phyloP scores from a whole-genome alignment of 2,113 vertebrate species.

The Mola mola region DNA sequence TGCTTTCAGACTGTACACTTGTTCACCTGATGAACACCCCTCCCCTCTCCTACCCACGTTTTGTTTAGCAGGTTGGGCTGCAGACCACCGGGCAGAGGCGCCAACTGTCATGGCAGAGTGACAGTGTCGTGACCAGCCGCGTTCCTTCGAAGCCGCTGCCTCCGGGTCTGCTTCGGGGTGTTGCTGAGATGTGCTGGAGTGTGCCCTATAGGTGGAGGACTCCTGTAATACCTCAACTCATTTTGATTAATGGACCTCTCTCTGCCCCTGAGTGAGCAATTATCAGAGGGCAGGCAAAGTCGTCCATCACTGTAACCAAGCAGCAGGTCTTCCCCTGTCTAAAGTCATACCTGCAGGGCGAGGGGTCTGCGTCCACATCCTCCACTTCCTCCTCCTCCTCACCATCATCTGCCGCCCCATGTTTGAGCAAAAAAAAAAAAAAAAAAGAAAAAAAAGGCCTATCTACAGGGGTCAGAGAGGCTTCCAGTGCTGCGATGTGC shows the following conservation, averaged over 20 bases:
- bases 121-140: constrained; percentile 46
- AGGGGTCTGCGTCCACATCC: constrained; percentile 39
- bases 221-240: constrained; percentile 71
- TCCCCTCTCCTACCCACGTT: constrained; percentile 5
- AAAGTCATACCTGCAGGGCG: constrained; percentile 68
- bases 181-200: constrained; percentile 43
- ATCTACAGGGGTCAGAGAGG: constrained; percentile 39
- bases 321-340: constrained; percentile 65
- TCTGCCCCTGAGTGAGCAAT: constrained; percentile 86
- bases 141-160: constrained; percentile 52
- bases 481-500: constrained; percentile 3
- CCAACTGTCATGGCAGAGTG: constrained; percentile 46
- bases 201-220: constrained; percentile 62
- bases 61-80: constrained; percentile 34
- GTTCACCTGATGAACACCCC: constrained; percentile 26
- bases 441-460: not conserved
- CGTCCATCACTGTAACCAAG: constrained; percentile 83
- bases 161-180: constrained; percentile 46
- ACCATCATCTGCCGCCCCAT: constrained; percentile 22
- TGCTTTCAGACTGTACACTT: not conserved
- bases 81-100: constrained; percentile 5
- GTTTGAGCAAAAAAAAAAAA: constrained; percentile 26
- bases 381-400: constrained; percentile 9
- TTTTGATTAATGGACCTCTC: constrained; percentile 87
- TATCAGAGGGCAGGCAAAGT: constrained; percentile 82